Base-by-base conservation (phyloP, 2,113 vertebrate genomes). In the Maylandia zebra region DNA sequence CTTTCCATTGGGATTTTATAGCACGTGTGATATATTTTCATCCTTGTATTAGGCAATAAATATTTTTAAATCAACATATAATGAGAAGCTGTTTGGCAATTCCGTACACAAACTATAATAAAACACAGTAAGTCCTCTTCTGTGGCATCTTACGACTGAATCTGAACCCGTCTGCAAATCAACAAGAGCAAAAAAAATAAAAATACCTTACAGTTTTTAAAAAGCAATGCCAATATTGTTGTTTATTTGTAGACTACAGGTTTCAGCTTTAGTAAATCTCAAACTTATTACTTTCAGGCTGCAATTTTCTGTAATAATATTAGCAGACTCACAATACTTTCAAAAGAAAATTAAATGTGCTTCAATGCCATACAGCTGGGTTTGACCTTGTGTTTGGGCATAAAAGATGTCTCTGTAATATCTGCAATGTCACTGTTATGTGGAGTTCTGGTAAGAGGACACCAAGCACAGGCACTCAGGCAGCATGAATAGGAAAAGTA, bases 241-340 rank as follows among this genome's bases (percentile, higher is more conserved):
- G 84, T 95, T 93, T 92, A 87, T 94, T 94, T 91, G 53, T 83
- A 69, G 88, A 89, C 83, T 66, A 87, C 81, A 79, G 59, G 48
- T 91, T 91, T 87, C 79, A 88, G 81, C 81, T 82, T 85, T 82
- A 82, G 83, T 87, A 64, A 71, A 88, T 91, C 88, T 94, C 83
- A 71, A 59, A 88, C 74, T 79, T 95, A 94, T 93, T 94, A 92
- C 90, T 92, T 91, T 86, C 82, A 82, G 83, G 45, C 76, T 66
- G 53, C 66, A 19, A 32, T 86, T 76, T 71, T 81, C 19, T 64
- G 83, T 86, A 87, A 92, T 90, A 89, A 90, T 71, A 86, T 91
- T 86, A 84, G 85, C 64, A 88, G 87, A 83, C 86, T 92, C 83
- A 55, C 85, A 88, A 83, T 87, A 85, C 43, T 90, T 91, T 61